These are phyloP conservation scores for Teleopsis dalmanni DNA, from an alignment of 1,140 invertebrate genomes.

Conservation along the genomic window DNA sequence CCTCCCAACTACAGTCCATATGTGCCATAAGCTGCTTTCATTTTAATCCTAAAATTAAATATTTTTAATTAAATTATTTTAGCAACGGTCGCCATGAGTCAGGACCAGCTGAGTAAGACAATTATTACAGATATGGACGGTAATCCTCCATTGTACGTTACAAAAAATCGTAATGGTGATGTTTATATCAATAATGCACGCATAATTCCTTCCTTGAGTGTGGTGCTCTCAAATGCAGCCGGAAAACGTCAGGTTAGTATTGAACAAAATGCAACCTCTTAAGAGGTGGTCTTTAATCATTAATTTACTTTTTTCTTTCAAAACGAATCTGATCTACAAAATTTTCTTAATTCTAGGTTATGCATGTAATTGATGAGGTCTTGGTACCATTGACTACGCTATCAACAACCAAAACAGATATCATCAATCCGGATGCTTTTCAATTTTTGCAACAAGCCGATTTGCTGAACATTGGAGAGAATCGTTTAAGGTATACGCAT, in stretches of 20 bases:
- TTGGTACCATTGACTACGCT: slow-evolving; percentile 60
- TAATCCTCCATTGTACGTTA: slow-evolving; percentile 74
- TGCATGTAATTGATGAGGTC: slow-evolving; percentile 76
- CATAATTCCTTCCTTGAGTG: slow-evolving; percentile 60
- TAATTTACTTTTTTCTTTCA: neutral
- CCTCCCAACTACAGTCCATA: too few relatives aligned
- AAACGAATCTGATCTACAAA: too few relatives aligned
- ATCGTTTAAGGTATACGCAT: slow-evolving; percentile 53
- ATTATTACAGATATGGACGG: slow-evolving; percentile 68
- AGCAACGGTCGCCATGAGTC: slow-evolving; percentile 63
- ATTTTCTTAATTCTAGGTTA: slow-evolving; percentile 51
- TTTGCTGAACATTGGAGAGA: slow-evolving; percentile 59
- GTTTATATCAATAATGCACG: slow-evolving; percentile 76
- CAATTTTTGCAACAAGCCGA: slow-evolving; percentile 69
- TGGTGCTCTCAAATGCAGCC: slow-evolving; percentile 50
- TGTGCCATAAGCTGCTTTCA: too few relatives aligned
- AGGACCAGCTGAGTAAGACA: slow-evolving; percentile 57
- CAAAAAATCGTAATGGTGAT: slow-evolving; percentile 56
- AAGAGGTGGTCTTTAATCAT: neutral
- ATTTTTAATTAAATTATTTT: slow-evolving; percentile 34
- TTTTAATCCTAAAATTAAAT: slow-evolving; percentile 5
- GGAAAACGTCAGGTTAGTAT: slow-evolving; percentile 59
- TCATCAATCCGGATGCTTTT: slow-evolving; percentile 71
- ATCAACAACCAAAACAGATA: slow-evolving; percentile 50
- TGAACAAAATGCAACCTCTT: neutral